Percentiles rank a stretch among this genome's conserved stretches.
These are phyloP conservation scores for Lordiphosa collinella DNA, from an alignment of 1,140 invertebrate species.

Conservation along the genomic window DNA sequence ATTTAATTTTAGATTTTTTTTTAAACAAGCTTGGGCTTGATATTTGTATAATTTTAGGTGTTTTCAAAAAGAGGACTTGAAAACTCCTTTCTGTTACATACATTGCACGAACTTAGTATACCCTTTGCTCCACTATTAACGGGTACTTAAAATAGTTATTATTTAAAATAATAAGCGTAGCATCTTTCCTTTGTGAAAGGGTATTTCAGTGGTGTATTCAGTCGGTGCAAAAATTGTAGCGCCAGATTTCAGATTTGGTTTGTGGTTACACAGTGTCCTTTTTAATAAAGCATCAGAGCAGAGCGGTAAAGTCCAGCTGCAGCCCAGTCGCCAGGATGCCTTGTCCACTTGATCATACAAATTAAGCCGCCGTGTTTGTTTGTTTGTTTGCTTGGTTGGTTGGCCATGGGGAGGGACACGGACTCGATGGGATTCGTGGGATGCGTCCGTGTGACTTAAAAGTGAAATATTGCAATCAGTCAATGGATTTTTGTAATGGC, in stretches of 20 bases:
- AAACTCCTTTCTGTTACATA: too few relatives aligned
- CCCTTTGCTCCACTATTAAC: too few relatives aligned
- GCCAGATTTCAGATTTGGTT: constrained; percentile 18
- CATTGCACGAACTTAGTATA: too few relatives aligned
- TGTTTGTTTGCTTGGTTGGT: constrained; percentile 30
- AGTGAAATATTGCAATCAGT: constrained; percentile 77
- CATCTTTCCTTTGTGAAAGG: too few relatives aligned
- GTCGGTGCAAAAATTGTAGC: constrained; percentile 53
- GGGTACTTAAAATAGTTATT: too few relatives aligned
- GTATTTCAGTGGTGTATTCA: too few relatives aligned
- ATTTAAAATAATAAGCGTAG: too few relatives aligned
- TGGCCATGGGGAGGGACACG: not conserved
- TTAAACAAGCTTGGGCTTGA: too few relatives aligned
- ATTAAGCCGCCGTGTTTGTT: constrained; percentile 68
- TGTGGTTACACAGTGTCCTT: constrained; percentile 49
- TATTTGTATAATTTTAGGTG: too few relatives aligned
- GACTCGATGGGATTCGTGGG: constrained; percentile 4
- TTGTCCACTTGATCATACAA: constrained; percentile 57
- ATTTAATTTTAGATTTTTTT: too few relatives aligned
- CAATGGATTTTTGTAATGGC: constrained; percentile 60
- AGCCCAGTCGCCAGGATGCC: constrained; percentile 8
- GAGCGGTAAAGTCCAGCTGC: not conserved
- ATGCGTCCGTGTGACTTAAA: constrained; percentile 61
- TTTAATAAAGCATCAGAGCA: constrained; percentile 59
- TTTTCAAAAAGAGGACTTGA: too few relatives aligned